These are phyloP conservation scores for Anastrepha obliqua DNA, from an alignment of 1,140 invertebrate species.

Conservation along the genomic window DNA sequence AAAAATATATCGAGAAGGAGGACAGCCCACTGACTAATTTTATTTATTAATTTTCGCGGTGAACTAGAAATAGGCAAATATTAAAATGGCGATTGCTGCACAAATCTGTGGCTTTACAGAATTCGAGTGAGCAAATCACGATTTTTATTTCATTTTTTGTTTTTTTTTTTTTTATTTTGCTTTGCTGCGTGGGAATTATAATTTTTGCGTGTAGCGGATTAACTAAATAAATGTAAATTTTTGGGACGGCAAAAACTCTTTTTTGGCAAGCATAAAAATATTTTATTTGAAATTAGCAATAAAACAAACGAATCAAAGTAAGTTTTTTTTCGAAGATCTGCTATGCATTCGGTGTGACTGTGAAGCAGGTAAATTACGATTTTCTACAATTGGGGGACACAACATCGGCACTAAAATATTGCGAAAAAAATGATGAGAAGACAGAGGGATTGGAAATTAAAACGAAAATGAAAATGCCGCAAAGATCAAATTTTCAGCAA, in stretches of 20 bases:
- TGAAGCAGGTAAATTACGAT: slow-evolving; percentile 5
- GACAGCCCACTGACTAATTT: no score
- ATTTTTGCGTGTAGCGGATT: slow-evolving; percentile 64
- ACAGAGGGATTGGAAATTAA: slow-evolving; percentile 13
- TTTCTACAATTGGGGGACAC: neutral
- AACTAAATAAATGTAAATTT: slow-evolving; percentile 10
- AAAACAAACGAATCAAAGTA: neutral
- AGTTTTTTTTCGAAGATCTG: neutral
- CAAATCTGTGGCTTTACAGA: neutral
- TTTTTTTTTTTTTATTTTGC: neutral
- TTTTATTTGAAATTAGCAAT: slow-evolving; percentile 30
- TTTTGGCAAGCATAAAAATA: slow-evolving; percentile 35
- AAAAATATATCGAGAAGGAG: no score
- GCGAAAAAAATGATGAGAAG: neutral
- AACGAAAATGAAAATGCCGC: neutral
- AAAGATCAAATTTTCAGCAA: neutral
- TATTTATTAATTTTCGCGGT: no score
- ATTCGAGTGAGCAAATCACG: slow-evolving; percentile 61
- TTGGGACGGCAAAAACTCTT: neutral
- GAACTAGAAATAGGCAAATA: neutral
- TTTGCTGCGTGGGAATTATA: slow-evolving; percentile 68
- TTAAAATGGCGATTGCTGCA: neutral
- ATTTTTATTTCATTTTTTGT: slow-evolving; percentile 42
- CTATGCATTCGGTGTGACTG: neutral
- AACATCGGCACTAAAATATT: neutral